Base-by-base conservation (phyloP, 2,888 invertebrate species). In the Lottia scabra region DNA sequence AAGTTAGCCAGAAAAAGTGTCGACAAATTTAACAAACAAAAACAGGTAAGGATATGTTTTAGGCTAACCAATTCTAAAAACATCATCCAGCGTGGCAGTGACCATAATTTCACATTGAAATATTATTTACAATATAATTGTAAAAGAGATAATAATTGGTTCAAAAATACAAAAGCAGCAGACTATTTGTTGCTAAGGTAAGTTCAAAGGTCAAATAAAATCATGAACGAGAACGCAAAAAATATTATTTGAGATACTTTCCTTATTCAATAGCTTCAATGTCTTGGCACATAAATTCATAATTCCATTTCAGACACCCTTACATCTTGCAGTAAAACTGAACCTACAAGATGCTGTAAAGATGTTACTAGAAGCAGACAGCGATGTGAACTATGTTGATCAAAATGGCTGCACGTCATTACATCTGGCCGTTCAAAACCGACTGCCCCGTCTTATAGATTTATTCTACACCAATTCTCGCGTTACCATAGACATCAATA, bases 11-110 rank as follows among this genome's bases (percentile, higher is more conserved):
- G 81, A n/a, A 82, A 81, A 65, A 83, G 78, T 72, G 83, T 86
- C 19, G 85, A 86, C 76, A 78, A 81, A 48, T 84, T 80, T 72
- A 86, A 86, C 65, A 84, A 84, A 75, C 78, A 83, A 13, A 82
- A 82, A 70, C 85, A 86, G 83, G 85, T 85, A 38, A 48, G 30
- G 2, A 30, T 30, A 4, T 30, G 2, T 30, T 4, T 30, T 30
- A n/a, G n/a, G n/a, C n/a, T n/a, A n/a, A n/a, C n/a, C n/a, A n/a
- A n/a, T n/a, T n/a, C n/a, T n/a, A n/a, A n/a, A n/a, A n/a, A n/a
- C n/a, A n/a, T n/a, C n/a, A n/a, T n/a, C n/a, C n/a, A n/a, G n/a
- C n/a, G n/a, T n/a, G n/a, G n/a, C n/a, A n/a, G n/a, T n/a, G n/a
- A n/a, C n/a, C n/a, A n/a, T n/a, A n/a, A n/a, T n/a, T n/a, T n/a